Percentiles rank a stretch among this genome's conserved stretches.
Evolutionary conservation across 2,113 vertebrate species (phyloP).

Genomic region (Galeopterus variegatus): DNA sequence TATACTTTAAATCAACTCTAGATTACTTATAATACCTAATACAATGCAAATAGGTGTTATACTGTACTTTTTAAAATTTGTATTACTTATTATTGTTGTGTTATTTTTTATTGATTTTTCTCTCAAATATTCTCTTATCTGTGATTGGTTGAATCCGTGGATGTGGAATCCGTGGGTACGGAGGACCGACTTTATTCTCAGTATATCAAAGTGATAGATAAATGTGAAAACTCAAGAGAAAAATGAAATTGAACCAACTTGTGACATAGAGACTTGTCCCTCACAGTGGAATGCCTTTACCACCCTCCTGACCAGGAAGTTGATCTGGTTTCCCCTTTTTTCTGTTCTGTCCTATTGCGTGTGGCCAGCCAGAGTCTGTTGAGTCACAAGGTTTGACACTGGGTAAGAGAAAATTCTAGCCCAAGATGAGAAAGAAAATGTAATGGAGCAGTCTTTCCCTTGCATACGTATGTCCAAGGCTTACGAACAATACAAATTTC

Average conservation of each 20-base stretch:
- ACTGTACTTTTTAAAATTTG: too few relatives aligned
- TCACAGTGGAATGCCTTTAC: not conserved
- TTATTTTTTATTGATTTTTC: too few relatives aligned
- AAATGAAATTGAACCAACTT: not conserved
- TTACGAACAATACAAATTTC: not conserved
- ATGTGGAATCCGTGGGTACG: too few relatives aligned
- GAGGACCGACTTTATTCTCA: not conserved
- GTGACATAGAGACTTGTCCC: rapidly evolving
- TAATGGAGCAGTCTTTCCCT: not conserved
- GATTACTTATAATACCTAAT: too few relatives aligned
- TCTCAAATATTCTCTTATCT: too few relatives aligned
- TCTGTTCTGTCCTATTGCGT: not conserved
- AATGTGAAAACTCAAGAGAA: not conserved
- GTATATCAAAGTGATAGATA: not conserved
- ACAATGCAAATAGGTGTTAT: too few relatives aligned
- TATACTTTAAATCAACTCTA: too few relatives aligned
- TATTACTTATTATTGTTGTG: too few relatives aligned
- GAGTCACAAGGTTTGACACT: not conserved
- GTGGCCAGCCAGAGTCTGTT: not conserved
- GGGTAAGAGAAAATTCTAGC: not conserved
- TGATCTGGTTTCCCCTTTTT: not conserved
- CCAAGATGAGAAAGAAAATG: not conserved
- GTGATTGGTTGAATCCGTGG: too few relatives aligned
- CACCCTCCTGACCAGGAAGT: not conserved
- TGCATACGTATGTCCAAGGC: not conserved